Conservation (phyloP, 2,888 invertebrate genomes). For the Muschampia plurimacula region DNA sequence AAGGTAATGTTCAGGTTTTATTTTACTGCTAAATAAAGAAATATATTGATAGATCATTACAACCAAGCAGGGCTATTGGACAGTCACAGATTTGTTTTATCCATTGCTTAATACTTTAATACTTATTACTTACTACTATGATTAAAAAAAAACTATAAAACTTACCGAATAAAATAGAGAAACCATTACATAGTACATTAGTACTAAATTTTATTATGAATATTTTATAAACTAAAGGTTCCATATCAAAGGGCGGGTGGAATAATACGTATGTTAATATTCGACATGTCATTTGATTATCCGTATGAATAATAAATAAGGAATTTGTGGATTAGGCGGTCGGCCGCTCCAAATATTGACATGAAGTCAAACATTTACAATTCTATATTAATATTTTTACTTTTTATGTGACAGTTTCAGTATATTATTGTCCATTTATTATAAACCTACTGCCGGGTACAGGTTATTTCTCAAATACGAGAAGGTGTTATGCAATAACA, state of each 20-base stretch:
- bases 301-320: constrained; percentile 33
- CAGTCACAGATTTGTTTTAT: background rate
- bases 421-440: no score
- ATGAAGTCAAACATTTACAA: background rate
- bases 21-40: background rate
- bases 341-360: constrained; percentile 7
- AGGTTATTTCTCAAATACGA: no score
- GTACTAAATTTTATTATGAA: constrained; percentile 13
- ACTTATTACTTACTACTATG: background rate
- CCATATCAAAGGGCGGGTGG: constrained; percentile 17
- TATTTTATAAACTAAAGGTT: constrained; percentile 8
- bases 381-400: no score
- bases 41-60: background rate
- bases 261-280: constrained; percentile 24
- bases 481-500: no score
- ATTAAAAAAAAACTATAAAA: background rate
- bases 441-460: no score
- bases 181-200: no score
- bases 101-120: background rate
- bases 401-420: no score
- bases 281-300: constrained; percentile 26
- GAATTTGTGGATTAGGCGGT: constrained; percentile 5
- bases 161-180: background rate
- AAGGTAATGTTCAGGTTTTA: background rate
- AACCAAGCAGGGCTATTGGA: background rate